These are phyloP conservation scores for Lacerta agilis DNA, from an alignment of 2,797 vertebrate genomes.

Conservation along the genomic window DNA sequence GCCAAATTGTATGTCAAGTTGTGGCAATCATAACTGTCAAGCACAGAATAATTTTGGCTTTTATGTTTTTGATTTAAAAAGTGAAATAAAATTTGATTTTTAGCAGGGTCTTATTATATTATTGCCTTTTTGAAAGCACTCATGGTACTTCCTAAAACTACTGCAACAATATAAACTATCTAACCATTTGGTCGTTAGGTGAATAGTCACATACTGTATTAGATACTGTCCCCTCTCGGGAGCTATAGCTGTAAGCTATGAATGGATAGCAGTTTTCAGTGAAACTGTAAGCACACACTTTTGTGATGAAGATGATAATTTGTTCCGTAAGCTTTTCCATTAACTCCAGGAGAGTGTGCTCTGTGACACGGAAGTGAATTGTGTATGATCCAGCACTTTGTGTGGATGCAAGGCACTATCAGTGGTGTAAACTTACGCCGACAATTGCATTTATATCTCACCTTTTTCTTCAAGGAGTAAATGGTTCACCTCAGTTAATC, in stretches of 20 bases:
- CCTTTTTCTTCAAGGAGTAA: no score
- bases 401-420: no score
- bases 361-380: no score
- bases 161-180: background rate
- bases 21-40: background rate
- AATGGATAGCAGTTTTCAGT: background rate
- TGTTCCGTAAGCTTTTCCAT: background rate
- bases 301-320: background rate
- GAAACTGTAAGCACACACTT: background rate
- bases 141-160: background rate
- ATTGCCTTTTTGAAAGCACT: background rate
- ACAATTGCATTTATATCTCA: no score
- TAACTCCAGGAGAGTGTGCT: background rate
- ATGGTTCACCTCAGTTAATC: no score
- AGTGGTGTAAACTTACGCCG: no score
- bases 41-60: background rate
- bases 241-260: background rate
- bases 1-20: background rate
- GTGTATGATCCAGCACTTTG: no score
- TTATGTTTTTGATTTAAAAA: background rate
- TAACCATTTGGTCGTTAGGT: background rate
- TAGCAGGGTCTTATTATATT: background rate
- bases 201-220: background rate
- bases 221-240: no score
- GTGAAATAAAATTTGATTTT: background rate